Conservation (phyloP, 2,888 invertebrate species). For the Drosophila sordidula region DNA sequence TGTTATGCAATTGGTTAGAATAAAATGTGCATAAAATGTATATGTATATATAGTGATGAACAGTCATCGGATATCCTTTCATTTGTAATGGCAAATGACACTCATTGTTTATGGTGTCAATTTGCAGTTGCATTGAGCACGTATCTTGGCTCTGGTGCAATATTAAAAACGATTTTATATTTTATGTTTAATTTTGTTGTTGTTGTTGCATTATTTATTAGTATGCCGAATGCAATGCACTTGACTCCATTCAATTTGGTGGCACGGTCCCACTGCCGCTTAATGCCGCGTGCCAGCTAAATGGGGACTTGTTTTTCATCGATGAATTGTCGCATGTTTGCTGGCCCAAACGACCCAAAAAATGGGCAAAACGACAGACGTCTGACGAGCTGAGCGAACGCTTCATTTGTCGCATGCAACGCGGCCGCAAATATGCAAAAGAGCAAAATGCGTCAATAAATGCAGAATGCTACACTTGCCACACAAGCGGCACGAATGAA, state of each 20-base stretch:
- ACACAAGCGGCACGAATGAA: slow-evolving; percentile 45
- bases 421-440: slow-evolving; percentile 70
- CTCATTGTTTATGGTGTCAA: slow-evolving; percentile 44
- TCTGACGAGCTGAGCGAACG: slow-evolving; percentile 38
- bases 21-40: no score
- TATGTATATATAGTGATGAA: slow-evolving; percentile 20
- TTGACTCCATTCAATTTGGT: slow-evolving; percentile 65
- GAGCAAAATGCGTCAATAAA: slow-evolving; percentile 77
- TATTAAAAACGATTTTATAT: slow-evolving; percentile 45
- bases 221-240: slow-evolving; percentile 71
- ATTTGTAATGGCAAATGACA: slow-evolving; percentile 31
- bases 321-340: slow-evolving; percentile 69
- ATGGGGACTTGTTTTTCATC: slow-evolving; percentile 54
- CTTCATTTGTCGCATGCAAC: slow-evolving; percentile 62
- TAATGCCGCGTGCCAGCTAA: slow-evolving; percentile 17
- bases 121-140: slow-evolving; percentile 41
- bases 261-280: no score
- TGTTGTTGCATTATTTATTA: slow-evolving; percentile 45
- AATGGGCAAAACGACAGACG: slow-evolving; percentile 42
- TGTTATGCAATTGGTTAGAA: no score
- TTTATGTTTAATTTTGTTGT: slow-evolving; percentile 28
- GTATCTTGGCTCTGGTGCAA: slow-evolving; percentile 17
- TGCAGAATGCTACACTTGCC: slow-evolving; percentile 64
- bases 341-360: slow-evolving; percentile 43
- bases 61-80: slow-evolving; percentile 32